A percentile compares a stretch with the other conserved stretches of the same genome.
Conservation (phyloP, 2,113 vertebrate genomes). For the Coracopsis vasa region DNA sequence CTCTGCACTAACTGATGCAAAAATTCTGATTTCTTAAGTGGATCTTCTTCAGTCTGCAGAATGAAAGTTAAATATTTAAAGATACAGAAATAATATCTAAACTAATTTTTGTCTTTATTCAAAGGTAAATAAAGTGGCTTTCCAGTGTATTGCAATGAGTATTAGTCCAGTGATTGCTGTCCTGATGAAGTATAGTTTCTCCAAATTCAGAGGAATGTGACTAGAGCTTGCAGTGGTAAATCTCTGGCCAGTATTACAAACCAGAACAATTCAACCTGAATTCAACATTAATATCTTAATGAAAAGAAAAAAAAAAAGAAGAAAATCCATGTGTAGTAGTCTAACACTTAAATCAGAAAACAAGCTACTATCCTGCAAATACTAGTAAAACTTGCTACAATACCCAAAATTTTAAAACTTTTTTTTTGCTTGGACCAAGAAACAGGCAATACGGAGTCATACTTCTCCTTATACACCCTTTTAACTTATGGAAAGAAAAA, state of each 20-base stretch:
- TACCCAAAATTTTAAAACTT: neutral
- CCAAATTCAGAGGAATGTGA: neutral
- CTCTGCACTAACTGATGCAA: conserved; percentile 78
- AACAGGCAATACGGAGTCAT: neutral
- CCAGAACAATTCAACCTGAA: neutral
- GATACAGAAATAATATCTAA: neutral
- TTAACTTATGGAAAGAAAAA: neutral
- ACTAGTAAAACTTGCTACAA: neutral
- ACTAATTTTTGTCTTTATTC: neutral
- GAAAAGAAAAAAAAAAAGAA: neutral
- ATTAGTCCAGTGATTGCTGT: neutral
- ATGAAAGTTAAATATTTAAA: neutral
- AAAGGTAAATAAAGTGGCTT: neutral
- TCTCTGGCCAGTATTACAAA: neutral
- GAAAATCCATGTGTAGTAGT: neutral
- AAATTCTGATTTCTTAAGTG: conserved; percentile 30
- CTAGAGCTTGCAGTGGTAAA: neutral
- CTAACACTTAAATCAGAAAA: neutral
- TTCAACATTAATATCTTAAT: neutral
- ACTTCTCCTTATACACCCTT: neutral
- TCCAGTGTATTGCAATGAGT: neutral
- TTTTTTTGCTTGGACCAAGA: neutral
- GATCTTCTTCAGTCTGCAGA: conserved; percentile 50
- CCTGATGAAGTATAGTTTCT: neutral
- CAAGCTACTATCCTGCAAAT: neutral